Percentiles rank a stretch among this genome's conserved stretches.
Evolutionary conservation across 2,888 invertebrate genomes (phyloP).

Genomic region (Bombylius major): DNA sequence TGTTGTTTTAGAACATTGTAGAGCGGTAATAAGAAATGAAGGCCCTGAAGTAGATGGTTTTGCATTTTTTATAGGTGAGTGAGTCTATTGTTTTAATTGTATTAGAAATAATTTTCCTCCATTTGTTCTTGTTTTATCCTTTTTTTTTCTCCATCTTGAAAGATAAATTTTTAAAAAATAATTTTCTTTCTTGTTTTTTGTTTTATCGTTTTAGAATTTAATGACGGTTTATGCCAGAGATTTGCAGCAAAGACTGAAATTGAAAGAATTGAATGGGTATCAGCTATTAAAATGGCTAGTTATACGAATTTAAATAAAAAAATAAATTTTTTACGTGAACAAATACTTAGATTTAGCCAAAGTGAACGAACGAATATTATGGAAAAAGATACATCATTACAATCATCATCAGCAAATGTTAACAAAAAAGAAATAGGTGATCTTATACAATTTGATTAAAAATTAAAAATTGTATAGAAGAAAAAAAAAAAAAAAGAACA

Average conservation of each 20-base stretch:
- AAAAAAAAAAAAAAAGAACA: no score
- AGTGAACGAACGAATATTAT: neutral
- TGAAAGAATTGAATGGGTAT: constrained; percentile 77
- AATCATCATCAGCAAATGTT: neutral
- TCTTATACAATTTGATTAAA: constrained; percentile 31
- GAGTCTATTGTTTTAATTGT: neutral
- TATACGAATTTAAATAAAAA: constrained; percentile 70
- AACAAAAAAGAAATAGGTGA: constrained; percentile 51
- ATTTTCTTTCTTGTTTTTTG: constrained; percentile 4
- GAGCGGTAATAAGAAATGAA: constrained; percentile 51
- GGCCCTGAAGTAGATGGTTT: constrained; percentile 54
- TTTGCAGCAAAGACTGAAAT: constrained; percentile 66
- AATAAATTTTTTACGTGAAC: constrained; percentile 43
- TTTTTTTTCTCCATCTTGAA: no score
- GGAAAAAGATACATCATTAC: neutral
- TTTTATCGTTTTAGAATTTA: constrained; percentile 49
- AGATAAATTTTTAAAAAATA: neutral
- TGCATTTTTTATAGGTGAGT: constrained; percentile 69
- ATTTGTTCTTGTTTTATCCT: no score
- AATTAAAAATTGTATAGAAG: no score
- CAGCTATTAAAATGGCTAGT: constrained; percentile 70
- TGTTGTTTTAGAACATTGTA: constrained; percentile 77
- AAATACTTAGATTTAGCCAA: constrained; percentile 31
- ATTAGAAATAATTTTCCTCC: neutral
- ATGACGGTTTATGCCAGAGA: constrained; percentile 68